phyloP scores from a whole-genome alignment of 2,113 vertebrate genomes.

The Eolophus roseicapilla region DNA sequence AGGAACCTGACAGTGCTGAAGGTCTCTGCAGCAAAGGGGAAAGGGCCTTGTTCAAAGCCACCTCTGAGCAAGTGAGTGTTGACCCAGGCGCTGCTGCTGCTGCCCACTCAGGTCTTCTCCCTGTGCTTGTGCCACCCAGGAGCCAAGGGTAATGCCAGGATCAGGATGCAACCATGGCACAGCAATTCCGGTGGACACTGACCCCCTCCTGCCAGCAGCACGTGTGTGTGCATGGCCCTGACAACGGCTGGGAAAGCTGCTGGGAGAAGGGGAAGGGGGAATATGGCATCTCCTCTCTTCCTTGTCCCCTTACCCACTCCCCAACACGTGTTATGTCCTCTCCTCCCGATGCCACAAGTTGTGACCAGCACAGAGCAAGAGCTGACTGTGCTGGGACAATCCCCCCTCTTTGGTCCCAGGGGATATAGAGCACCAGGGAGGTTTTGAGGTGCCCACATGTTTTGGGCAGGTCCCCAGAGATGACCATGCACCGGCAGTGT shows the following conservation, averaged over 20 bases:
- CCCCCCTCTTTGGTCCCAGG: not conserved
- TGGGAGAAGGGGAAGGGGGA: not conserved
- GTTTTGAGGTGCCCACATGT: not conserved
- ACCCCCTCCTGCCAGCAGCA: not conserved
- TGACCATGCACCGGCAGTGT: not conserved
- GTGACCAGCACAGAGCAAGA: not conserved
- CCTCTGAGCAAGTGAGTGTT: not conserved
- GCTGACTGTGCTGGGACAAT: not conserved
- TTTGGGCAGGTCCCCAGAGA: not conserved
- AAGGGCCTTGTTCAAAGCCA: not conserved
- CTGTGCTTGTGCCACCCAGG: not conserved
- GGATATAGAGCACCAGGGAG: not conserved
- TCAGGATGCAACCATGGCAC: not conserved
- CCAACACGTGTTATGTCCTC: accelerated
- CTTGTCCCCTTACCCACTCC: not conserved
- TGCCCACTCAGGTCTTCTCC: not conserved
- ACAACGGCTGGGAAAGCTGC: not conserved
- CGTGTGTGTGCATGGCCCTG: not conserved
- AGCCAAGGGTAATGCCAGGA: not conserved
- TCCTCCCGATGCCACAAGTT: accelerated
- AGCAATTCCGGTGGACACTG: not conserved
- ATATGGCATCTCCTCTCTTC: not conserved
- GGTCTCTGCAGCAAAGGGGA: not conserved
- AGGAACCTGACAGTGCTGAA: not conserved
- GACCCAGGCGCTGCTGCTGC: not conserved